Conservation (phyloP, 2,113 vertebrate genomes). For the Anhinga rufa region DNA sequence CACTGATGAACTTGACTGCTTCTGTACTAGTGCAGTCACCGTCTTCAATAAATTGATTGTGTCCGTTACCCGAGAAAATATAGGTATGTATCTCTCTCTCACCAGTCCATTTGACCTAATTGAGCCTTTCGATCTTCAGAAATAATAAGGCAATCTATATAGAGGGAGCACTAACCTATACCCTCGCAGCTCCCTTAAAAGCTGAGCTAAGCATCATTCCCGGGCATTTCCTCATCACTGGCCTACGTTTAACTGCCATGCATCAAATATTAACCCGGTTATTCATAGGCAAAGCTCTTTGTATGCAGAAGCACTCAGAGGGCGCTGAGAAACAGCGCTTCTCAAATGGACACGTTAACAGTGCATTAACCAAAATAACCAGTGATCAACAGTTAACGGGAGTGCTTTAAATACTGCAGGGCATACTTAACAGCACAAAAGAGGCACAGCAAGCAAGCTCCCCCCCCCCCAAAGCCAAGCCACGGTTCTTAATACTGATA, state of each 20-base stretch:
- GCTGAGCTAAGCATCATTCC: not conserved
- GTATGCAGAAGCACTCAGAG: not conserved
- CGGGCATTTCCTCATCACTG: not conserved
- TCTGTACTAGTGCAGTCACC: not conserved
- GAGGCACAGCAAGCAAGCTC: not conserved
- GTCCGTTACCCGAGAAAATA: not conserved
- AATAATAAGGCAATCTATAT: not conserved
- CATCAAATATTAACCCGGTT: not conserved
- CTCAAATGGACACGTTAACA: not conserved
- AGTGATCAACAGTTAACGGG: not conserved
- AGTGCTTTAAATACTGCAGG: not conserved
- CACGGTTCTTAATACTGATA: not conserved
- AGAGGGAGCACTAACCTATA: not conserved
- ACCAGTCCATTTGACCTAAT: not conserved
- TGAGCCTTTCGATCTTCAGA: not conserved
- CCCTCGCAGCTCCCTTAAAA: not conserved
- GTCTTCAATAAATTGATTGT: not conserved
- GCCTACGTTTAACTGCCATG: not conserved
- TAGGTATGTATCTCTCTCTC: not conserved
- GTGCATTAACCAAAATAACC: not conserved
- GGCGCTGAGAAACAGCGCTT: not conserved
- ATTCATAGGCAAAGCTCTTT: not conserved
- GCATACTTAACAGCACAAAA: not conserved
- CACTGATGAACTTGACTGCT: not conserved
- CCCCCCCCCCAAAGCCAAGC: not conserved